These are phyloP conservation scores for Rhagonycha fulva DNA, from an alignment of 2,888 invertebrate genomes.

Conservation along the genomic window DNA sequence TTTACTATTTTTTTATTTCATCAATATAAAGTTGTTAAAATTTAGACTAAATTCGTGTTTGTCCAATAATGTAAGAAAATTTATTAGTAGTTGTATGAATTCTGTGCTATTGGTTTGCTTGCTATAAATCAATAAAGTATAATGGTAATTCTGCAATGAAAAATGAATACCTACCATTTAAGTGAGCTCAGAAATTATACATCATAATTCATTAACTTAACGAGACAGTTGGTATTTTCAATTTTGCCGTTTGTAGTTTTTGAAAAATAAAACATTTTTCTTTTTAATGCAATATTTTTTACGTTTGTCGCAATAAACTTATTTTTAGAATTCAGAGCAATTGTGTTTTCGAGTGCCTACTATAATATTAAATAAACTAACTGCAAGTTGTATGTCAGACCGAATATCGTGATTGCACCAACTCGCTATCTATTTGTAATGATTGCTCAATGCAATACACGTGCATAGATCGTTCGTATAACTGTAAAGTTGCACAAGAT, in stretches of 20 bases:
- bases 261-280: background rate
- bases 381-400: background rate
- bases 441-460: background rate
- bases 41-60: background rate
- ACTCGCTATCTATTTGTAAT: background rate
- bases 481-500: slow-evolving; percentile 2
- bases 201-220: background rate
- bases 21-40: background rate
- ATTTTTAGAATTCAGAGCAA: background rate
- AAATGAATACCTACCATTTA: background rate
- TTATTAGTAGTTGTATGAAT: too few species aligned
- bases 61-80: background rate
- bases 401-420: background rate
- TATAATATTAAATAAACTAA: background rate
- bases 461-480: background rate
- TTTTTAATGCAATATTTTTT: background rate
- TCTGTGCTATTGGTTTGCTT: background rate
- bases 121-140: background rate
- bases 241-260: background rate
- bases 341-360: background rate
- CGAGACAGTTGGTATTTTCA: background rate
- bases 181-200: background rate
- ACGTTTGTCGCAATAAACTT: background rate
- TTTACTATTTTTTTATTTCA: background rate
- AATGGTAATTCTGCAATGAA: background rate